Conservation (phyloP, 1,140 invertebrate genomes). For the Ptiloglossa arizonensis region DNA sequence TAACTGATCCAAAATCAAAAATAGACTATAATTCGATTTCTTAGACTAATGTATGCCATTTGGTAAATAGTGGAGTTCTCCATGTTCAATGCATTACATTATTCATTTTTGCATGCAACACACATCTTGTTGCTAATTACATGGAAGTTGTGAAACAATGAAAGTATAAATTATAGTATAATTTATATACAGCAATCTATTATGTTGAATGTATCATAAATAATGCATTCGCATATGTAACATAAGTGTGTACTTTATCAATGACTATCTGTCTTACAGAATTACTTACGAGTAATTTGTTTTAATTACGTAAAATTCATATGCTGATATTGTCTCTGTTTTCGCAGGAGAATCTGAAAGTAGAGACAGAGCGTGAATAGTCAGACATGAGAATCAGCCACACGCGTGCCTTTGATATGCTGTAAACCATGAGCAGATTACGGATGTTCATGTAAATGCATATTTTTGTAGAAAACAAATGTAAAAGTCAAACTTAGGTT, state of each 20-base stretch:
- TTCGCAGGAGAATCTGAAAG: background rate
- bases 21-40: no score
- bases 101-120: background rate
- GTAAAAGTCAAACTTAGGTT: no score
- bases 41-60: no score
- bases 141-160: background rate
- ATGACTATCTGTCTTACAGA: background rate
- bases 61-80: background rate
- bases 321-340: constrained; percentile 13
- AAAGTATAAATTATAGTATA: background rate
- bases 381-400: background rate
- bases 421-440: no score
- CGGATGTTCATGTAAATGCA: no score
- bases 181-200: no score
- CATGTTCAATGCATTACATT: background rate
- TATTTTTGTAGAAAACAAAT: no score
- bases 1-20: no score
- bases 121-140: background rate
- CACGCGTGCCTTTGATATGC: background rate
- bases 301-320: background rate
- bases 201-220: background rate
- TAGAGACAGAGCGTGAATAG: constrained; percentile 19
- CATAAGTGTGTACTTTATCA: background rate
- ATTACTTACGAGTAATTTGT: background rate
- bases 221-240: background rate